Percentiles rank a stretch among this genome's conserved stretches.
Evolutionary conservation across 1,140 invertebrate species (phyloP).

Genomic region (Tetranychus cinnabarinus): DNA sequence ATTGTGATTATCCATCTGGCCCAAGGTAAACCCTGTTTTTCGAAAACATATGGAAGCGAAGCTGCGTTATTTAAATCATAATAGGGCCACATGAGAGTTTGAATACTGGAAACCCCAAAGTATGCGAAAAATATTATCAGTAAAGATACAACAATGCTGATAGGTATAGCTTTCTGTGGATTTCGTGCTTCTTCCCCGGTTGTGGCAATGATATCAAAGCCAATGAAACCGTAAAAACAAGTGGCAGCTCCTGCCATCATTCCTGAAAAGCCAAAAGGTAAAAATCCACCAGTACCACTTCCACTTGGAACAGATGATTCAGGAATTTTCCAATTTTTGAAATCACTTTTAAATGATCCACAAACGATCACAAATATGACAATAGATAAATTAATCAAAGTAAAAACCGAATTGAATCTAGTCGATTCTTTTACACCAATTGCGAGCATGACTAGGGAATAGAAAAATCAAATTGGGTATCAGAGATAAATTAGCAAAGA

Average conservation of each 20-base stretch:
- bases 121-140: slow-evolving; percentile 33
- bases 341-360: slow-evolving; percentile 26
- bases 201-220: slow-evolving; percentile 53
- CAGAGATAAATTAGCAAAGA: slow-evolving; percentile 14
- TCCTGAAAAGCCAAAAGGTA: slow-evolving; percentile 53
- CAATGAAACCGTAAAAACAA: slow-evolving; percentile 74
- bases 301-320: slow-evolving; percentile 16
- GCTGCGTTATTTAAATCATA: slow-evolving; percentile 29
- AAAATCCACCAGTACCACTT: slow-evolving; percentile 39
- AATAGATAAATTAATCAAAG: slow-evolving; percentile 53
- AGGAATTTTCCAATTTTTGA: neutral
- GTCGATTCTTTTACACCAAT: slow-evolving; percentile 71
- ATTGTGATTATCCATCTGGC: slow-evolving; percentile 49
- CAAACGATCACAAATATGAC: slow-evolving; percentile 57
- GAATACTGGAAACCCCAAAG: slow-evolving; percentile 52
- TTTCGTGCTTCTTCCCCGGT: slow-evolving; percentile 42
- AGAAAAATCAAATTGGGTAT: too few species aligned
- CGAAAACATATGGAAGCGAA: slow-evolving; percentile 54
- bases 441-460: slow-evolving; percentile 34
- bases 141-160: slow-evolving; percentile 56
- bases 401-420: slow-evolving; percentile 70
- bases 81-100: slow-evolving; percentile 18
- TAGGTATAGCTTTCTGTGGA: slow-evolving; percentile 55
- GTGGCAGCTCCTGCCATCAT: slow-evolving; percentile 49
- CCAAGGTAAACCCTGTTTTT: slow-evolving; percentile 35